A percentile compares a stretch with the other conserved stretches of the same genome.
These are phyloP conservation scores for Heliconius hermathena DNA, from an alignment of 1,140 invertebrate genomes.

Conservation along the genomic window DNA sequence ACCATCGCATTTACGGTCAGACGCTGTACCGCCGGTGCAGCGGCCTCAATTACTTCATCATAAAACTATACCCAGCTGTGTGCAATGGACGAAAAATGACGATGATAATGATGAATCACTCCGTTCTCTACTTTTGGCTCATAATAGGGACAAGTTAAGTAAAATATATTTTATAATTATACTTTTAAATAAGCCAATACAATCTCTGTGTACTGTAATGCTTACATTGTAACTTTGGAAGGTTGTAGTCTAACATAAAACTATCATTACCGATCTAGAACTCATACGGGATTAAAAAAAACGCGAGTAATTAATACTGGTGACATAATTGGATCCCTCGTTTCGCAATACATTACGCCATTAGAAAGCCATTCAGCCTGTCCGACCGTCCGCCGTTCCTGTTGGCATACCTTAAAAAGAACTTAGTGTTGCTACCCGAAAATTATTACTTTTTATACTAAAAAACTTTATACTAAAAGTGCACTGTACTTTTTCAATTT, in stretches of 20 bases:
- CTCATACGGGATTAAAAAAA: slow-evolving; percentile 25
- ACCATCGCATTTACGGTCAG: too few species aligned
- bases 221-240: not conserved
- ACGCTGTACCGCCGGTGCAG: too few species aligned
- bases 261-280: slow-evolving; percentile 35
- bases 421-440: slow-evolving; percentile 41
- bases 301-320: slow-evolving; percentile 60
- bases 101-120: too few species aligned
- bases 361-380: slow-evolving; percentile 67
- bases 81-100: too few species aligned
- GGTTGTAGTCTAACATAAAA: not conserved
- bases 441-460: not conserved
- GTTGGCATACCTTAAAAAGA: slow-evolving; percentile 70
- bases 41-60: too few species aligned
- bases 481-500: too few species aligned
- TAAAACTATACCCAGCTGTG: too few species aligned
- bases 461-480: too few species aligned
- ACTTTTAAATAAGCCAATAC: not conserved
- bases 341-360: slow-evolving; percentile 76
- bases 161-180: too few species aligned
- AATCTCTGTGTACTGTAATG: not conserved
- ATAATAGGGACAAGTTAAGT: too few species aligned
- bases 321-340: slow-evolving; percentile 73
- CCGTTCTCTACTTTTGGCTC: too few species aligned
- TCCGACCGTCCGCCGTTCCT: slow-evolving; percentile 57